Percentiles rank a stretch among this genome's conserved stretches.
Conservation (phyloP, 1,140 invertebrate genomes). For the Xylocopa sonorina region DNA sequence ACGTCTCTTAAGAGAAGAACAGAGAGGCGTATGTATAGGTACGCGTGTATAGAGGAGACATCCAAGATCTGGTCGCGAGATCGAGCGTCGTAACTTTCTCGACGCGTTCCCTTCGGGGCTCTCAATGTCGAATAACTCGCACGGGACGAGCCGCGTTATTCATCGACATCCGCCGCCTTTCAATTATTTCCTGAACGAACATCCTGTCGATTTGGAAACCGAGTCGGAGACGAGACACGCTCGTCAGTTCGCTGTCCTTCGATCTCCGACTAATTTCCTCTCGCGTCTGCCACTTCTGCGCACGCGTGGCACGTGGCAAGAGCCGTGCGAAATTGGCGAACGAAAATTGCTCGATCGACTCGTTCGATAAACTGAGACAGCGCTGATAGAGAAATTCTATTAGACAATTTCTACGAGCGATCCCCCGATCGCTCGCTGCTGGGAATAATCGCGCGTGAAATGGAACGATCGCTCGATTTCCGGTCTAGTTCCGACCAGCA, state of each 20-base stretch:
- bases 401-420: neutral
- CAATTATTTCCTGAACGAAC: slow-evolving; percentile 60
- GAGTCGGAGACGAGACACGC: slow-evolving; percentile 26
- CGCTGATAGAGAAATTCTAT: neutral
- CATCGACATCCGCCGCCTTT: slow-evolving; percentile 49
- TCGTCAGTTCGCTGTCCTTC: slow-evolving; percentile 19
- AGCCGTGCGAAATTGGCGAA: too few species aligned
- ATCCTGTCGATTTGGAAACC: slow-evolving; percentile 61
- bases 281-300: neutral
- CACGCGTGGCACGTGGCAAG: neutral
- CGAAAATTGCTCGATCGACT: neutral
- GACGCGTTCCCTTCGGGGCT: neutral
- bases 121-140: neutral
- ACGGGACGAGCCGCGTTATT: slow-evolving; percentile 1
- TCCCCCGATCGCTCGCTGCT: neutral
- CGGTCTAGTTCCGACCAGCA: slow-evolving; percentile 62
- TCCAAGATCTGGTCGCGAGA: neutral
- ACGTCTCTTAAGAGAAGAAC: too few species aligned
- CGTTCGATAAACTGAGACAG: neutral
- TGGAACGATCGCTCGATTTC: slow-evolving; percentile 54
- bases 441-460: slow-evolving; percentile 44
- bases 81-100: neutral
- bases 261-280: neutral
- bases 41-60: too few species aligned
- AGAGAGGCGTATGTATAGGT: too few species aligned